Conservation (phyloP, 37 sponge, comb jelly and placozoan species). For the Petrosia ficiformis region DNA sequence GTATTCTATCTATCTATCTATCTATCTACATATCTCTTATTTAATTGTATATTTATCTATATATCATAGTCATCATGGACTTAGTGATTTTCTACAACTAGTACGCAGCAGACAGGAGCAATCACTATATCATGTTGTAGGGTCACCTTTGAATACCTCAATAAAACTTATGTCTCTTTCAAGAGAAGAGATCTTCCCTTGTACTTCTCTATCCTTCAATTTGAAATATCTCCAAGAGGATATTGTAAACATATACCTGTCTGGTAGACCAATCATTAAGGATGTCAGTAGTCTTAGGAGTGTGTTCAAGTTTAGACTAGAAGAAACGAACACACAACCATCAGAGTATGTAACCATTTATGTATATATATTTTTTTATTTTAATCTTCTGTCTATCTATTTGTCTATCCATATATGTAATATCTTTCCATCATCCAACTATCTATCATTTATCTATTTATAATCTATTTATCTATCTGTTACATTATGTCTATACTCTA, state of each 20-base stretch:
- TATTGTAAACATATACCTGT: conserved; percentile 52
- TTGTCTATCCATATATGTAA: conserved; percentile 17
- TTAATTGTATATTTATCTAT: background rate
- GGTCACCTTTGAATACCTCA: background rate
- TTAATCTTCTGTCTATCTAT: too few species aligned
- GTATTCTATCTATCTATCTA: background rate
- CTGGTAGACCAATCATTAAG: conserved; percentile 69
- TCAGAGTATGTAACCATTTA: background rate
- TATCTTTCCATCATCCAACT: too few species aligned
- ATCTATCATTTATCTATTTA: too few species aligned
- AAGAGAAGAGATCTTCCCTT: background rate
- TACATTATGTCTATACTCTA: too few species aligned
- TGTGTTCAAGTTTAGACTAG: conserved; percentile 57
- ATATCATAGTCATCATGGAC: conserved; percentile 37
- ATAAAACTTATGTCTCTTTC: background rate
- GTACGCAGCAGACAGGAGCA: conserved; percentile 51
- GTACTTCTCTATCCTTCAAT: conserved; percentile 29
- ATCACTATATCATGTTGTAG: background rate
- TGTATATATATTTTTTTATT: background rate
- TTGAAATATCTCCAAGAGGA: conserved; percentile 56
- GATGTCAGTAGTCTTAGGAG: conserved; percentile 20
- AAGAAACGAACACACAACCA: background rate
- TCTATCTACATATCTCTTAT: too few species aligned
- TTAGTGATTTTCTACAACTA: conserved; percentile 49
- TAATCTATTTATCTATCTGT: too few species aligned